Base-by-base conservation (phyloP, 2,113 vertebrate species). In the Scolopax mira region DNA sequence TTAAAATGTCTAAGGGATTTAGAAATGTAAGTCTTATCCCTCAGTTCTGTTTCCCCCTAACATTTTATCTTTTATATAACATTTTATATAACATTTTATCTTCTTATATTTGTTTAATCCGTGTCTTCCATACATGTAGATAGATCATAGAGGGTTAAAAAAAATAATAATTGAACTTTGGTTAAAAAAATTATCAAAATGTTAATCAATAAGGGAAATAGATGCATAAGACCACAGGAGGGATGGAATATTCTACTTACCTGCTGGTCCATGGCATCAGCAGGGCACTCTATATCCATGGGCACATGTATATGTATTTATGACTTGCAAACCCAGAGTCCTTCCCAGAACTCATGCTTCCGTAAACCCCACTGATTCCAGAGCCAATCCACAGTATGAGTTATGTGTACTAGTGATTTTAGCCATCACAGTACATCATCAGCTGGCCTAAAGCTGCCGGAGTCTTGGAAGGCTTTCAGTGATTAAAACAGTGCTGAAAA, bases 281-380 rank as follows among this genome's bases (percentile, higher is more conserved):
- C 30, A 72, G 24, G 39, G 16, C 4, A 14, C 30, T 71, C 28
- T 23, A 6, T 21, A 66, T 27, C 17, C 18, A 46, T 8, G 67
- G 37, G 30, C 6, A 39, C 14, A 12, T 37, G 18, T 35, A 12
- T 46, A 93, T 6, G 2, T 54, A 35, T 42, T 52, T 85, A 75
- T n/a, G 35, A 39, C 18, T 69, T 39, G 13, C 0, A 0, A 79
- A 18, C 23, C 25, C 33, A 60, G 2, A 7, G 23, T 22, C 52
- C 44, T 82, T 89, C 57, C 52, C 48, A 93, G 52, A 91, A 51
- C 8, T 22, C 35, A 23, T 15, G 18, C 10, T 93, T 85, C 75
- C 18, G 5, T 61, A 89, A 91, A 61, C 7, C 3, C 21, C 62
- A 79, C 35, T 5, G 3, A 12, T 33, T 73, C 37, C 62, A 91